These are phyloP conservation scores for Cylindroiulus punctatus DNA, from an alignment of 2,888 invertebrate genomes.

Conservation along the genomic window DNA sequence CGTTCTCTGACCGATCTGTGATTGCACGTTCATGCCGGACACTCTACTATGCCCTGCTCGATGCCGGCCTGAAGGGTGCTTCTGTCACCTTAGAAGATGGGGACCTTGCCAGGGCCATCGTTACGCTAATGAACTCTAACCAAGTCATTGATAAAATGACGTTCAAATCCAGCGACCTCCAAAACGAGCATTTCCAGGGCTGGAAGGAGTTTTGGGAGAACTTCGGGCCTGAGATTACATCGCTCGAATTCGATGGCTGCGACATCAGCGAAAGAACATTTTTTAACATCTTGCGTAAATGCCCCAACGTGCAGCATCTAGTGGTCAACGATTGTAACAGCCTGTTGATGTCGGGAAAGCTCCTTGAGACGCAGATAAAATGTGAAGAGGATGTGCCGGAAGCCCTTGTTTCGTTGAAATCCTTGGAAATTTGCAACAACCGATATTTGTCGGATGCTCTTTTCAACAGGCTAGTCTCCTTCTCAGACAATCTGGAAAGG, in stretches of 20 bases:
- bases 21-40: slow-evolving; percentile 74
- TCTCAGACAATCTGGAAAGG: slow-evolving; percentile 72
- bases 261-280: slow-evolving; percentile 64
- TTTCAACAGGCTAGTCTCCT: slow-evolving; percentile 73
- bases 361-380: slow-evolving; percentile 71
- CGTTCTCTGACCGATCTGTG: slow-evolving; percentile 73
- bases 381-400: slow-evolving; percentile 3
- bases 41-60: slow-evolving; percentile 77
- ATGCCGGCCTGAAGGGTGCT: slow-evolving; percentile 71
- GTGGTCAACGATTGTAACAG: slow-evolving; percentile 76
- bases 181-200: slow-evolving; percentile 60
- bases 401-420: slow-evolving; percentile 25
- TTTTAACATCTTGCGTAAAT: slow-evolving; percentile 62
- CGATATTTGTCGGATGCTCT: slow-evolving; percentile 80
- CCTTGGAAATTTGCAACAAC: slow-evolving; percentile 74
- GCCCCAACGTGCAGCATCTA: slow-evolving; percentile 70
- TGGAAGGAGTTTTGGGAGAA: slow-evolving; percentile 62
- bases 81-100: slow-evolving; percentile 66
- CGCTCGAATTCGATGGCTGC: slow-evolving; percentile 63
- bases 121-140: slow-evolving; percentile 56
- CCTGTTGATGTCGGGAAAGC: slow-evolving; percentile 78
- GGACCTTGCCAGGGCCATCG: slow-evolving; percentile 49
- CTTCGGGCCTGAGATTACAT: slow-evolving; percentile 61
- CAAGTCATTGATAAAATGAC: slow-evolving; percentile 62
- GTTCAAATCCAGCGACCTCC: slow-evolving; percentile 63